These are phyloP conservation scores for Ophion slaviceki DNA, from an alignment of 2,888 invertebrate genomes.

Conservation along the genomic window DNA sequence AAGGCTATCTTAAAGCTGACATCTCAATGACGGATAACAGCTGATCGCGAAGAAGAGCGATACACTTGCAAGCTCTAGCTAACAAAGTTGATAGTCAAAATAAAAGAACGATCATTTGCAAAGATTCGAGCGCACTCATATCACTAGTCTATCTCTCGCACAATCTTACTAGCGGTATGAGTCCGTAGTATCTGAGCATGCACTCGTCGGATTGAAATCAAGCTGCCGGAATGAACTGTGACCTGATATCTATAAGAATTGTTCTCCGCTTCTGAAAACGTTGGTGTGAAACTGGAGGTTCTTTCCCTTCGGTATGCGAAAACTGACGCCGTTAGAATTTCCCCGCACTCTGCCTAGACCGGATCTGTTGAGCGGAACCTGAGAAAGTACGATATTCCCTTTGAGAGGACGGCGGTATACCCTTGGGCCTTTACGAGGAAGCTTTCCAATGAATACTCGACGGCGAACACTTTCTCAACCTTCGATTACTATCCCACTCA, in stretches of 20 bases:
- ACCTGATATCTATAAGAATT: too few species aligned
- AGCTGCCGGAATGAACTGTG: too few species aligned
- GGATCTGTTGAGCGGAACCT: too few species aligned
- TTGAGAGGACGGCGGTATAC: too few species aligned
- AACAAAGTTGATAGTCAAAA: background rate
- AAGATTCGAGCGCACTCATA: background rate
- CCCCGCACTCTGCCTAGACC: too few species aligned
- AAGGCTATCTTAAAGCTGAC: background rate
- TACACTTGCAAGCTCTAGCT: background rate
- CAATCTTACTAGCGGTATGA: background rate
- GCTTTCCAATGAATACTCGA: too few species aligned
- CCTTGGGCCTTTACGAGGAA: too few species aligned
- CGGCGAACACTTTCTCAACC: background rate
- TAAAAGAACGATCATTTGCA: background rate
- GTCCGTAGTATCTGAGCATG: background rate
- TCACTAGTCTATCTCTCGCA: background rate
- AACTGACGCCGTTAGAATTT: too few species aligned
- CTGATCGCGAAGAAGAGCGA: background rate
- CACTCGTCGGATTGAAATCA: background rate
- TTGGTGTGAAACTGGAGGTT: too few species aligned
- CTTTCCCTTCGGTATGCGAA: too few species aligned
- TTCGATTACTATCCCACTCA: background rate
- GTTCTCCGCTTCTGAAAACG: too few species aligned
- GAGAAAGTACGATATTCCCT: too few species aligned
- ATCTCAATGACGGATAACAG: background rate